Evolutionary conservation across 1,140 invertebrate species (phyloP), one percentile per base, ranked within the genome.

Genomic region (Patella vulgata): DNA sequence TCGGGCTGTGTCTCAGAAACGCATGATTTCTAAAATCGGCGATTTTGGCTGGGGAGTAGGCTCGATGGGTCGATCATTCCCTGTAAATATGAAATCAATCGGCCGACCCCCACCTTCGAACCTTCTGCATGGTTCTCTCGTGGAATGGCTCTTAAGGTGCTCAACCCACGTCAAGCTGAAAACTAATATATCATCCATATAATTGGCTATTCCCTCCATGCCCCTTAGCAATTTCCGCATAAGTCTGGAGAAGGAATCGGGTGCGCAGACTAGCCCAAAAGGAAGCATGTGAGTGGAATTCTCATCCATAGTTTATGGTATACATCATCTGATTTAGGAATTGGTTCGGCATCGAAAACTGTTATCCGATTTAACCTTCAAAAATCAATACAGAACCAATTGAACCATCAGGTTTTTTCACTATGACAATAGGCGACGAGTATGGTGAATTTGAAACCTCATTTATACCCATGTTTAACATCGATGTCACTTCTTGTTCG

Each of bases 281-380:
- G 44, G 44, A 11, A 47, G 57, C 17, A 48, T n/a, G n/a, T n/a
- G n/a, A n/a, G n/a, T n/a, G n/a, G n/a, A n/a, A n/a, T n/a, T n/a
- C n/a, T n/a, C 1, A 44, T 23, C n/a, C n/a, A 31, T 3, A 68
- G 28, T 28, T 44, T 48, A 5, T 31, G 36, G 3, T 63, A 51
- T 17, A 65, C 40, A 14, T 68, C 57, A 12, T 76, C 74, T 27
- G 46, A 23, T 30, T 76, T 39, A 36, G 59, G 21, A 25, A 74
- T 59, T 23, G 65, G 61, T 43, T 70, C 55, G 11, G 51, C 28
- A 40, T 74, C 73, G 51, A 64, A 61, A 3, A 17, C 28, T 4
- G 52, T 62, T 6, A 58, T 33, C 19, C 28, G 14, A 59, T 74
- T 74, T 9, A 74, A 40, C 17, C 44, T 58, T 25, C 64, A n/a